Base-by-base conservation (phyloP, 1,140 invertebrate genomes). In the Eufriesea mexicana region DNA sequence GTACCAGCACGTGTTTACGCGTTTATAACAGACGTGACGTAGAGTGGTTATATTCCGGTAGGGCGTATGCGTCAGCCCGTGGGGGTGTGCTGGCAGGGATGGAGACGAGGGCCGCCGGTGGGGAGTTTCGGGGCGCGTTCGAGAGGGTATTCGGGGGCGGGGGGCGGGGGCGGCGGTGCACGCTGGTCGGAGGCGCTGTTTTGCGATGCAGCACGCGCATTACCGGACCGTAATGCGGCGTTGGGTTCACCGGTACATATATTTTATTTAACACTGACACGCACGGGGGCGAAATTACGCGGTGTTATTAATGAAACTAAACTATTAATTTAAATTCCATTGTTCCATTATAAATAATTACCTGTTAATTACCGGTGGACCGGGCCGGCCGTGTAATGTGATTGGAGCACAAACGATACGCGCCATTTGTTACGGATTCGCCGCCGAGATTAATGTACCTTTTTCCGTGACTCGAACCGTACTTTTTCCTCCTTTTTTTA, bases 281-380 rank as follows among this genome's bases (percentile, higher is more conserved):
- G 62, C 62, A 87, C 83, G 89, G 84, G 87, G 89, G 76, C 88
- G 90, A 93, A 93, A 94, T 94, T 92, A 92, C 91, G 84, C 89
- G 87, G 67, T 86, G 91, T 94, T 93, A 94, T 94, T 93, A 93
- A 94, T 93, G 93, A 93, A 92, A 94, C 93, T 93, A 93, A 94
- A 94, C 93, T 94, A 94, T 94, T 94, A 93, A 94, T 94, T 93
- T 92, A 93, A 94, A 94, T 93, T 93, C 93, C 93, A 93, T 94
- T 94, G 93, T 93, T 93, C 90, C 91, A 93, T 94, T 94, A 93
- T 92, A 93, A 94, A 93, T 94, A 94, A 94, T 94, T 94, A 94
- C 90, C 93, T 91, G 90, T 92, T 94, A 93, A 94, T 94, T 93
- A 92, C 89, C 82, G 84, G 86, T 83, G 74, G 87, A 84, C 75